These are phyloP conservation scores for Cynodonichthys magdalenae DNA, from an alignment of 2,797 vertebrate genomes.

Conservation along the genomic window DNA sequence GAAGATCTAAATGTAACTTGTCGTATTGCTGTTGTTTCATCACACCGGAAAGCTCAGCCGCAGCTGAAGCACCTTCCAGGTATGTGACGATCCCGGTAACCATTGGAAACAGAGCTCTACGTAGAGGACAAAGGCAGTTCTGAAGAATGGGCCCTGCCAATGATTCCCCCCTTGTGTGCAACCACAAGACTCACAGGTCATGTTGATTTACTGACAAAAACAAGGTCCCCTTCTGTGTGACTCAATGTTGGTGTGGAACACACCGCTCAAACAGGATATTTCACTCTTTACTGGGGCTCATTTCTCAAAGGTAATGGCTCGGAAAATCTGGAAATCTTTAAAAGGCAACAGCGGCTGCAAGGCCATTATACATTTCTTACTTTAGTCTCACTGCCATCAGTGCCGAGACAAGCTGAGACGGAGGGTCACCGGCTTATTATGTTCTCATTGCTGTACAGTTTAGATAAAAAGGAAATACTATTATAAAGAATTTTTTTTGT, in stretches of 20 bases:
- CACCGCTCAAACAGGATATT: constrained; percentile 70
- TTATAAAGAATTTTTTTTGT: constrained; percentile 40
- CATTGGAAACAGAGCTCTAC: constrained; percentile 47
- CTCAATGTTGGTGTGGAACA: constrained; percentile 56
- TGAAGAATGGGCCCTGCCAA: constrained; percentile 64
- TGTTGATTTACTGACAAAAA: constrained; percentile 78
- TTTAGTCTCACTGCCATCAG: constrained; percentile 54
- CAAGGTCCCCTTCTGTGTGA: constrained; percentile 71
- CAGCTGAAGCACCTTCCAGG: constrained; percentile 24
- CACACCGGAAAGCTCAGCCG: constrained; percentile 7
- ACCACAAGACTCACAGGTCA: constrained; percentile 54
- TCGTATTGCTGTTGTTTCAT: constrained; percentile 9
- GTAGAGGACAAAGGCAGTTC: constrained; percentile 52
- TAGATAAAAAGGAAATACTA: constrained; percentile 21
- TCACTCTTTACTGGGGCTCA: constrained; percentile 65
- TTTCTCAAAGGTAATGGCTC: constrained; percentile 80
- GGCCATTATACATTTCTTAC: constrained; percentile 65
- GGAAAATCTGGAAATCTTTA: constrained; percentile 81
- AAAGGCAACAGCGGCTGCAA: constrained; percentile 72
- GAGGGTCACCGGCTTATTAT: constrained; percentile 53
- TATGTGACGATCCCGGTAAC: constrained; percentile 30
- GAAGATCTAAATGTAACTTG: constrained; percentile 17
- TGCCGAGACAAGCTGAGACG: constrained; percentile 49
- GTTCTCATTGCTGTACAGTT: constrained; percentile 33
- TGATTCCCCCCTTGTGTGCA: constrained; percentile 51